phyloP scores from a whole-genome alignment of 2,888 invertebrate species.

The Trichogramma evanescens region DNA sequence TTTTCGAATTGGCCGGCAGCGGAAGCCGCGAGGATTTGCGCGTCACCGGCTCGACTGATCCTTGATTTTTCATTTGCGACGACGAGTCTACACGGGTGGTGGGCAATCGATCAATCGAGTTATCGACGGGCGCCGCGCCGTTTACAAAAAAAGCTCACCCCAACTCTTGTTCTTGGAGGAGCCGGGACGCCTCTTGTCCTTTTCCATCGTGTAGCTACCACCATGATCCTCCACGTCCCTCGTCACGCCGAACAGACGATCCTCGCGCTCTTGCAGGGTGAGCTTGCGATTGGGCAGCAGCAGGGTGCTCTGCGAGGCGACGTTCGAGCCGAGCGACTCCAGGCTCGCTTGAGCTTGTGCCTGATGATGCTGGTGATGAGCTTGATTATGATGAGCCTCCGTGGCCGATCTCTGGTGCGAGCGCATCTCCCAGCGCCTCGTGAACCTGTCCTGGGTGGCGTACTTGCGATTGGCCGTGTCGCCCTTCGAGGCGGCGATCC shows the following conservation, averaged over 20 bases:
- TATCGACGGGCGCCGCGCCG: too few species aligned
- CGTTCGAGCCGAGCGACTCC: too few species aligned
- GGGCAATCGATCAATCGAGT: too few species aligned
- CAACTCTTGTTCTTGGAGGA: too few species aligned
- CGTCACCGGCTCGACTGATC: background rate
- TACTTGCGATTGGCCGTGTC: slow-evolving; percentile 11
- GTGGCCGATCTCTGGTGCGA: background rate
- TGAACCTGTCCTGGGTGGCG: background rate
- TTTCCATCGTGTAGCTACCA: background rate
- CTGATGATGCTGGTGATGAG: too few species aligned
- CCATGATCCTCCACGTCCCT: background rate
- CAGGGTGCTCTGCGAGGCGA: too few species aligned
- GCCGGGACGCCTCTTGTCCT: background rate
- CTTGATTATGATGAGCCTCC: background rate
- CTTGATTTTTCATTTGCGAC: background rate
- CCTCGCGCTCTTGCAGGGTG: background rate
- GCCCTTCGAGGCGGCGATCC: background rate
- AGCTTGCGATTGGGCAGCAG: background rate
- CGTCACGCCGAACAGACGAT: background rate
- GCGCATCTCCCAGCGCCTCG: background rate
- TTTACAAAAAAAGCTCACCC: too few species aligned
- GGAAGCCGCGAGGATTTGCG: slow-evolving; percentile 5
- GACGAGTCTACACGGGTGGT: too few species aligned
- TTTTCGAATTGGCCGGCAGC: slow-evolving; percentile 7
- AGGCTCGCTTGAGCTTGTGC: too few species aligned